Percentiles rank a stretch among this genome's conserved stretches.
These are phyloP conservation scores for Mesochorus sp. DNA, from an alignment of 2,888 invertebrate genomes.

Conservation along the genomic window DNA sequence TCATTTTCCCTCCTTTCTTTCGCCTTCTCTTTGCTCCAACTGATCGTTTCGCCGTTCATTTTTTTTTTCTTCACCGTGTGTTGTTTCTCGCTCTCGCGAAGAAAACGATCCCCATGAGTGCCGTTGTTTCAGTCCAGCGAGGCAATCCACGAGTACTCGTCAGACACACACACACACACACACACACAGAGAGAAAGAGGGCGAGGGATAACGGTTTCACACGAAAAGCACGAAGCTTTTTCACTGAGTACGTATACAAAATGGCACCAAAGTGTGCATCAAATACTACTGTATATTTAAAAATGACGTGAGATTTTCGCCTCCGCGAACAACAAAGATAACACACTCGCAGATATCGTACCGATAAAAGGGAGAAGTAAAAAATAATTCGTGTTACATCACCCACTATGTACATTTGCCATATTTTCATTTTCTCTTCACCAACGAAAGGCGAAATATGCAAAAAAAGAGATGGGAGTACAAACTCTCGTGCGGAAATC, in stretches of 20 bases:
- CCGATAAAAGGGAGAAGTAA: constrained; percentile 73
- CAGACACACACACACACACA: constrained; percentile 7
- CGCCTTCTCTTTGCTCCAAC: neutral
- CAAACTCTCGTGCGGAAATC: too few species aligned
- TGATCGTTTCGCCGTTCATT: neutral
- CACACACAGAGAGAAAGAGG: constrained; percentile 6
- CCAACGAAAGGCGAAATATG: too few species aligned
- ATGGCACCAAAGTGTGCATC: constrained; percentile 25
- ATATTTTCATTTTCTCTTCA: too few species aligned
- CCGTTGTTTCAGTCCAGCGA: constrained; percentile 41
- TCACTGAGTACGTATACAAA: constrained; percentile 19
- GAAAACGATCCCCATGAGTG: constrained; percentile 45
- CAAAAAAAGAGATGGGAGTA: too few species aligned
- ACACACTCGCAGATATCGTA: constrained; percentile 50
- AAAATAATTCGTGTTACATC: constrained; percentile 79
- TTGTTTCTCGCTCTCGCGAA: constrained; percentile 34
- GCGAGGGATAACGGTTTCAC: constrained; percentile 33
- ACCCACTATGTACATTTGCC: constrained; percentile 67
- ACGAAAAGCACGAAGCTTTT: constrained; percentile 21
- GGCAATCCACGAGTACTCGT: constrained; percentile 20
- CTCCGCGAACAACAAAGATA: neutral
- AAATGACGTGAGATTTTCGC: constrained; percentile 44
- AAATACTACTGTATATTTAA: constrained; percentile 8
- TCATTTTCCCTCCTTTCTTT: constrained; percentile 7
- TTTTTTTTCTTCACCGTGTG: neutral